These are phyloP conservation scores for Grus americana DNA, from an alignment of 2,113 vertebrate species.

Conservation along the genomic window DNA sequence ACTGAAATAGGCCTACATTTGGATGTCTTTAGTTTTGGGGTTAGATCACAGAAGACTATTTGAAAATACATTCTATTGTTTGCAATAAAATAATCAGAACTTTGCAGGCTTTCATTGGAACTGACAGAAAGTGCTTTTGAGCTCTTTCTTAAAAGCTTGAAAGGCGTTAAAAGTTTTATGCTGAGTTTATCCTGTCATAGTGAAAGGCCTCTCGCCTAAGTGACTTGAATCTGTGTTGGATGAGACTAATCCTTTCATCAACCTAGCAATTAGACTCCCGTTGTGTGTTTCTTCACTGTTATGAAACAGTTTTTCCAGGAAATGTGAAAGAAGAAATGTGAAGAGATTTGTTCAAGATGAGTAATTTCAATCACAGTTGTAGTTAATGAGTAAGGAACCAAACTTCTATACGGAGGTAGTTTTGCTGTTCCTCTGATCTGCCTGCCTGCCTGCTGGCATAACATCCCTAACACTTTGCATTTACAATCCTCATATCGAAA, in stretches of 20 bases:
- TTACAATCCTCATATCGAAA: background rate
- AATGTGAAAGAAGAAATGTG: background rate
- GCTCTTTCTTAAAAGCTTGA: background rate
- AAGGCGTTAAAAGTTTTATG: background rate
- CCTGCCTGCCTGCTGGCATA: background rate
- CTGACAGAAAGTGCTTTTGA: background rate
- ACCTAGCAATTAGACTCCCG: background rate
- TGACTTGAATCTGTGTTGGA: background rate
- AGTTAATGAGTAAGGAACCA: background rate
- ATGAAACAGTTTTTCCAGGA: constrained; percentile 11
- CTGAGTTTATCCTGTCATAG: background rate
- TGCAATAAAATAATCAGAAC: background rate
- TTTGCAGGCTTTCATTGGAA: background rate
- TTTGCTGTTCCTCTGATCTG: constrained; percentile 29
- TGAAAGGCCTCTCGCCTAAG: background rate
- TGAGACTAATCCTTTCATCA: background rate
- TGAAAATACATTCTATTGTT: background rate
- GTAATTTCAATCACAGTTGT: constrained; percentile 3
- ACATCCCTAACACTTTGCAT: background rate
- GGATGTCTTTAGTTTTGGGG: background rate
- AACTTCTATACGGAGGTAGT: background rate
- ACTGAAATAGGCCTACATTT: background rate
- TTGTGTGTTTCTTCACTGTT: background rate
- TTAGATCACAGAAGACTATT: background rate
- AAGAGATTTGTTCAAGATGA: background rate